Evolutionary conservation across 2,888 invertebrate genomes (phyloP).

Genomic region (Trachelus tabidus): DNA sequence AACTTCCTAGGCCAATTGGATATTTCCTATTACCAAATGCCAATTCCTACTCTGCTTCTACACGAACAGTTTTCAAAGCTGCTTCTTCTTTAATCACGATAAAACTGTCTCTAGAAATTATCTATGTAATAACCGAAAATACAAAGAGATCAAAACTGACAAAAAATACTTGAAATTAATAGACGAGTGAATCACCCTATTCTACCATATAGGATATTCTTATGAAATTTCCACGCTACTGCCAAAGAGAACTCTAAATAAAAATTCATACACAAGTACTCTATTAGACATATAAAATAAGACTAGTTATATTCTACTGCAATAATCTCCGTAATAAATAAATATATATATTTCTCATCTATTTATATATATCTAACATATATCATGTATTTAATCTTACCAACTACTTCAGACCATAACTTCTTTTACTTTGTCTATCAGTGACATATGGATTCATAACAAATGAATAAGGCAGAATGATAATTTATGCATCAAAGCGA

Average conservation of each 20-base stretch:
- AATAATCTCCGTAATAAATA: background rate
- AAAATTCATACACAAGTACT: background rate
- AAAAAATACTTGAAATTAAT: background rate
- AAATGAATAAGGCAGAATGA: too few relatives aligned
- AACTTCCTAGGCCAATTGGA: conserved; percentile 45
- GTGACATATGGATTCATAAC: background rate
- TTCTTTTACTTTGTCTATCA: background rate
- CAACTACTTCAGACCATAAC: background rate
- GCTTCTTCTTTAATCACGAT: background rate
- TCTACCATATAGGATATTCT: background rate
- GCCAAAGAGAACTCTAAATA: background rate
- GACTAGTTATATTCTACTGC: background rate
- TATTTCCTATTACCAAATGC: conserved; percentile 2
- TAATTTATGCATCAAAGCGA: too few relatives aligned
- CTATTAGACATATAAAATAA: background rate
- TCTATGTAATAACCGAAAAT: background rate
- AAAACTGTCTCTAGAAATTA: background rate
- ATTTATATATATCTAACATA: too few relatives aligned
- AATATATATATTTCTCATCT: background rate
- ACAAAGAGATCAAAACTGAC: background rate
- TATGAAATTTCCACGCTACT: background rate
- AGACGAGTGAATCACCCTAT: background rate
- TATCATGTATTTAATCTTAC: background rate
- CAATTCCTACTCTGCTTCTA: background rate
- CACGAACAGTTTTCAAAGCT: background rate